These are phyloP conservation scores for Bufotes viridis DNA, from an alignment of 2,797 vertebrate genomes.

Conservation along the genomic window DNA sequence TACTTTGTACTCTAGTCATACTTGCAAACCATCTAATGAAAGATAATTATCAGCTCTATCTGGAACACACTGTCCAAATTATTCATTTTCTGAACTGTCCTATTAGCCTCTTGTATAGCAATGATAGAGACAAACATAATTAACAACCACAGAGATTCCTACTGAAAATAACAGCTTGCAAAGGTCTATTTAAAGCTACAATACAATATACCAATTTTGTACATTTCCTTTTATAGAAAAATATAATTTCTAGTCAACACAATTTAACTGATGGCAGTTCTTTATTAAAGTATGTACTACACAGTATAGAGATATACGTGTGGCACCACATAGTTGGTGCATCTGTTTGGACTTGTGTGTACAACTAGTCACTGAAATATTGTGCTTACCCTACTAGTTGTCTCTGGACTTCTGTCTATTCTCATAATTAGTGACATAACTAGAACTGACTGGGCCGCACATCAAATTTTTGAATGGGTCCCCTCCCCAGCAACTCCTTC, in stretches of 20 bases:
- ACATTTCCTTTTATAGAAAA: neutral
- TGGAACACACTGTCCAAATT: slow-evolving; percentile 24
- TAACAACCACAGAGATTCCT: neutral
- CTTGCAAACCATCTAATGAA: slow-evolving; percentile 3
- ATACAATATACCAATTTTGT: neutral
- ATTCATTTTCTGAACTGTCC: slow-evolving; percentile 26
- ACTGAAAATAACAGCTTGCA: neutral
- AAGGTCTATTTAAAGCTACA: neutral
- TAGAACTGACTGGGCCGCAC: too few species aligned
- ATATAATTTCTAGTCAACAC: neutral
- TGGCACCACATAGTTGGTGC: neutral
- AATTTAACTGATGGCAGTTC: neutral
- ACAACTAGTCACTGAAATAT: neutral
- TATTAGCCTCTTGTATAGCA: neutral
- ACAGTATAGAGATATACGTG: neutral
- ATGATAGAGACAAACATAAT: neutral
- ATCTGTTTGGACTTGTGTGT: neutral
- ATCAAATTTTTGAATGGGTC: too few species aligned
- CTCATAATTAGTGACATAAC: neutral
- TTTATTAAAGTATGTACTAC: neutral
- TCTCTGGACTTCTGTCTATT: too few species aligned
- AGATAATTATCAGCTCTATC: slow-evolving; percentile 42
- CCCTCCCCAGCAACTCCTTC: too few species aligned
- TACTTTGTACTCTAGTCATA: neutral
- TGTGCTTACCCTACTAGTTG: too few species aligned